Evolutionary conservation across 2,113 vertebrate genomes (phyloP), one percentile per base, ranked within the genome.

Genomic region (Chionomys nivalis): DNA sequence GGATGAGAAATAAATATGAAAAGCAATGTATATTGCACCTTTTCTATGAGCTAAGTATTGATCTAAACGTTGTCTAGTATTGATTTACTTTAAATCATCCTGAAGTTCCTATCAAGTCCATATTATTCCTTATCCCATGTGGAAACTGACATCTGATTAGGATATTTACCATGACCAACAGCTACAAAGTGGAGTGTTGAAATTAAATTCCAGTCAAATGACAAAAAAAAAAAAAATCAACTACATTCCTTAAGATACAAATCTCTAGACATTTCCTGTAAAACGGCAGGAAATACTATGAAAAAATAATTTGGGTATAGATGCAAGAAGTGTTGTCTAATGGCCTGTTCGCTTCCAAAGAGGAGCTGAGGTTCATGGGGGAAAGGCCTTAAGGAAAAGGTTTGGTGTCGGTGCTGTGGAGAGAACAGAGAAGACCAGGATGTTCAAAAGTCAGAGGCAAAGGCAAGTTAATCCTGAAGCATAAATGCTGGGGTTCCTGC

Each of bases 141-240:
- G n/a, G 14, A 92, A 94, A 82, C 24, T 77, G n/a, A 72, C 58
- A 89, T 23, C 9, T 7, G 26, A 87, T 47, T 47, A 95, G 82
- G 81, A 92, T 96, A 93, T 13, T n/a, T 93, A 58, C 19, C 61
- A 87, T 87, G 19, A 42, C 19, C 89, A 92, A 92, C 26, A 93
- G 24, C 36, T 92, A 36, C 6, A 52, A 88, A 82, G 61, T 81
- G 52, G 44, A 33, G 39, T 49, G 77, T 21, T 95, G 26, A 14
- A 33, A 85, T 78, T 70, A 75, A 65, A 91, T 36, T 16, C 81
- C 73, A 92, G 26, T 24, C 63, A 91, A 24, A 87, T 21, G 68
- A 89, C 44, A 39, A 94, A 94, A 58, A 58, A 12, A 12, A 49
- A 49, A 58, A 93, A 66, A 93, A 72, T 61, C 76, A 92, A 92